Conservation (phyloP, 2,113 vertebrate species). For the Physeter macrocephalus region DNA sequence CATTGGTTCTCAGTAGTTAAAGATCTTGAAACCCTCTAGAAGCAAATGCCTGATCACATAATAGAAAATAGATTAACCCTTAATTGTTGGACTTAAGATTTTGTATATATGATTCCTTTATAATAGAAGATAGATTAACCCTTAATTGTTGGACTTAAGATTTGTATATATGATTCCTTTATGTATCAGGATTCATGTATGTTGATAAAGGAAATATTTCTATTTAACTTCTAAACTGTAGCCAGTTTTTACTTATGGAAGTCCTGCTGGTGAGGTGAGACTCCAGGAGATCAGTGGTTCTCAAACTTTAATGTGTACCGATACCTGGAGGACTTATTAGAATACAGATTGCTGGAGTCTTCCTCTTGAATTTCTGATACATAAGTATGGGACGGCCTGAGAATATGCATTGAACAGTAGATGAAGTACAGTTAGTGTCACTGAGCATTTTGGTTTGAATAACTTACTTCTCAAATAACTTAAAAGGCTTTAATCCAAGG, state of each 20-base stretch:
- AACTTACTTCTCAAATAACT: constrained; percentile 2
- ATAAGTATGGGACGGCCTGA: not conserved
- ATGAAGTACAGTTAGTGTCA: not conserved
- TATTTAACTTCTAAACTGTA: constrained; percentile 43
- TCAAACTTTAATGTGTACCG: not conserved
- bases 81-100: not conserved
- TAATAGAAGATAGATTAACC: constrained; percentile 14
- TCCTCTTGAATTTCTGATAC: not conserved
- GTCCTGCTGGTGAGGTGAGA: not conserved
- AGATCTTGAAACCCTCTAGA: constrained; percentile 1
- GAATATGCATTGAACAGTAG: not conserved
- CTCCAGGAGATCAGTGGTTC: not conserved
- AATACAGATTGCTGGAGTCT: not conserved
- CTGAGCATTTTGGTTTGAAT: not conserved
- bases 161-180: not conserved
- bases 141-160: not conserved
- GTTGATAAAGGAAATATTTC: constrained; percentile 27
- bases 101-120: not conserved
- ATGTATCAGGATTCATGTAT: not conserved
- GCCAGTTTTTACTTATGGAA: not conserved
- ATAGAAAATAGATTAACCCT: constrained; percentile 26
- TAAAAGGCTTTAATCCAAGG: not conserved
- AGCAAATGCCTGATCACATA: not conserved
- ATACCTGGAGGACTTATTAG: not conserved
- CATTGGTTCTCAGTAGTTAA: constrained; percentile 27